phyloP scores from a whole-genome alignment of 2,888 invertebrate genomes.

The Cantharis nigra region DNA sequence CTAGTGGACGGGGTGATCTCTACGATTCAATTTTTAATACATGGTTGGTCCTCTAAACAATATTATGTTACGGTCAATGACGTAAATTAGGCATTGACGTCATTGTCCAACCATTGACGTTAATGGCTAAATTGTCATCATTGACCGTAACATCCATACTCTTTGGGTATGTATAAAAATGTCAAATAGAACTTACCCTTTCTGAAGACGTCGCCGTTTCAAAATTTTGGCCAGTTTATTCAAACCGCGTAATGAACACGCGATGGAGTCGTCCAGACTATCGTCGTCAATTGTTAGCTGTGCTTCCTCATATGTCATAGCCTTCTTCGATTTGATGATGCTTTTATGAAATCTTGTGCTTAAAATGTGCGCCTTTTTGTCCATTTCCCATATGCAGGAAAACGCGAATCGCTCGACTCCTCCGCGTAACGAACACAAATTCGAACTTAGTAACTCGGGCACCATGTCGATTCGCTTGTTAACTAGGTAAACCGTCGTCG shows the following conservation, averaged over 20 bases:
- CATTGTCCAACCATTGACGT: too few relatives aligned
- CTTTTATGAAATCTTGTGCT: slow-evolving; percentile 87
- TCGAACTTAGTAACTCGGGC: slow-evolving; percentile 87
- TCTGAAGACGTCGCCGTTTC: slow-evolving; percentile 80
- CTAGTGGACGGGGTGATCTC: too few relatives aligned
- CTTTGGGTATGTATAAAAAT: not conserved
- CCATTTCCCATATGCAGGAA: slow-evolving; percentile 94
- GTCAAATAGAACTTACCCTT: slow-evolving; percentile 65
- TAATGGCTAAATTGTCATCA: too few relatives aligned
- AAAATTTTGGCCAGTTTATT: slow-evolving; percentile 90
- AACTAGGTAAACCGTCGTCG: slow-evolving; percentile 95
- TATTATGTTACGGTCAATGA: too few relatives aligned
- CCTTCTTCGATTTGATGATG: slow-evolving; percentile 86
- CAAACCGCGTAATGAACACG: slow-evolving; percentile 77
- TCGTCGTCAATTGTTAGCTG: slow-evolving; percentile 91
- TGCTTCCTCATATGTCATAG: slow-evolving; percentile 97
- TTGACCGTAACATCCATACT: too few relatives aligned
- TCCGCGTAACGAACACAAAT: slow-evolving; percentile 91
- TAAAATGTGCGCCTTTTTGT: slow-evolving; percentile 79
- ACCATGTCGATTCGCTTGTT: slow-evolving; percentile 92
- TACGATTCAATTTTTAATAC: too few relatives aligned
- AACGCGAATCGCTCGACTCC: slow-evolving; percentile 93
- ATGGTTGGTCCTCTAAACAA: too few relatives aligned
- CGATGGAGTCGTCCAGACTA: slow-evolving; percentile 70
- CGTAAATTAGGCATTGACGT: too few relatives aligned